These are phyloP conservation scores for Cairina moschata DNA, from an alignment of 2,113 vertebrate genomes.

Conservation along the genomic window DNA sequence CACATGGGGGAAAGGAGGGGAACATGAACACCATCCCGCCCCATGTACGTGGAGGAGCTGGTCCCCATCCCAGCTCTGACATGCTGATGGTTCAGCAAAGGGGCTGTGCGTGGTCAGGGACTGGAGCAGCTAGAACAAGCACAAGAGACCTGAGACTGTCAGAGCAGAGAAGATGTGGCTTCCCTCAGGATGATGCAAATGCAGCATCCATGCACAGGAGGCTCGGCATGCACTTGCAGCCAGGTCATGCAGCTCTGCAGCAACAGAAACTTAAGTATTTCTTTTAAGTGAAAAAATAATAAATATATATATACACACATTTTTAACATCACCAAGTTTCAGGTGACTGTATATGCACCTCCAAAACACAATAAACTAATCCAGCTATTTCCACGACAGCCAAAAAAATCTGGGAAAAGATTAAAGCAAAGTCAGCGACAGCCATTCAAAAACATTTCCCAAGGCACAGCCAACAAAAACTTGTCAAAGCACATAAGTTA, in stretches of 20 bases:
- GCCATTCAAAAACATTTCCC: slow-evolving; percentile 45
- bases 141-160: not conserved
- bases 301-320: too few species aligned
- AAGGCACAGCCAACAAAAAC: slow-evolving; percentile 59
- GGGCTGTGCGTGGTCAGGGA: accelerated
- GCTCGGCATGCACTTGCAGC: not conserved
- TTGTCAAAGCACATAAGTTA: slow-evolving; percentile 57
- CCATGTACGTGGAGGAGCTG: not conserved
- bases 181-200: not conserved
- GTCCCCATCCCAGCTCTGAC: not conserved
- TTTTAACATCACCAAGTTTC: not conserved
- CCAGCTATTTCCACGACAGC: not conserved
- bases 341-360: not conserved
- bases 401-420: slow-evolving; percentile 38
- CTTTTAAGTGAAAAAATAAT: not conserved
- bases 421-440: slow-evolving; percentile 46
- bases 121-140: not conserved
- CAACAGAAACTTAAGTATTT: not conserved
- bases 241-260: not conserved
- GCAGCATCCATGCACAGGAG: not conserved
- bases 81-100: not conserved
- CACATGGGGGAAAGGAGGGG: not conserved
- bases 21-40: not conserved
- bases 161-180: not conserved
- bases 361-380: slow-evolving; percentile 29